phyloP scores from a whole-genome alignment of 2,797 vertebrate species.

The Lepilemur septentrionalis region DNA sequence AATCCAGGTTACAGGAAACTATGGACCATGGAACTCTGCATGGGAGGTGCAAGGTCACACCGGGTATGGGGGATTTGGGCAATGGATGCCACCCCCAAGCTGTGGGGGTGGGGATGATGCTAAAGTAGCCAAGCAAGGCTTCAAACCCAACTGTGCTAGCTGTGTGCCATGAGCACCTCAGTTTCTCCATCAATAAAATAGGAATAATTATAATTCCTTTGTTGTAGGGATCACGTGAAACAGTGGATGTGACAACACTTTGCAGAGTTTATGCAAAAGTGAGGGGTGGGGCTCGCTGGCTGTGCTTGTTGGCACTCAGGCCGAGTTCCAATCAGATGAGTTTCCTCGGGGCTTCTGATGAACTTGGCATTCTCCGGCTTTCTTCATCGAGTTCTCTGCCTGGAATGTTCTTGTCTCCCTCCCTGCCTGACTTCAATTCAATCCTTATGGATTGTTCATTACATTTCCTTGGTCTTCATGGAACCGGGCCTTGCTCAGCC shows the following conservation, averaged over 20 bases:
- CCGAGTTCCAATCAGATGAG: background rate
- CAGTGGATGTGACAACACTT: background rate
- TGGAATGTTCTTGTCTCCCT: background rate
- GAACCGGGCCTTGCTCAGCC: background rate
- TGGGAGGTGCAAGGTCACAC: fast-evolving
- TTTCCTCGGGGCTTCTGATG: background rate
- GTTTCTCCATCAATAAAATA: background rate
- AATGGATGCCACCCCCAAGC: background rate
- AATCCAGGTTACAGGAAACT: background rate
- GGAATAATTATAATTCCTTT: background rate
- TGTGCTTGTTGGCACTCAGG: background rate
- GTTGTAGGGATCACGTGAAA: background rate
- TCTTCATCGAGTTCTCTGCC: background rate
- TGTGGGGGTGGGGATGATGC: background rate
- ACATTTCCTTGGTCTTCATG: background rate
- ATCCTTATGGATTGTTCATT: background rate
- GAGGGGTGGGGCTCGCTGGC: too few species aligned
- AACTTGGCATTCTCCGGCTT: background rate
- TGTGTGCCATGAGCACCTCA: background rate
- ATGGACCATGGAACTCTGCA: background rate
- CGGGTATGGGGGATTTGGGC: background rate
- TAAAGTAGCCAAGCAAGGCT: background rate
- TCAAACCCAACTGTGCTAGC: background rate
- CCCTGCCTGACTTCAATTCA: background rate
- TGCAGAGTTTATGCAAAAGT: background rate